Base-by-base conservation (phyloP, 1,140 invertebrate species). In the Heliconius melpomene region DNA sequence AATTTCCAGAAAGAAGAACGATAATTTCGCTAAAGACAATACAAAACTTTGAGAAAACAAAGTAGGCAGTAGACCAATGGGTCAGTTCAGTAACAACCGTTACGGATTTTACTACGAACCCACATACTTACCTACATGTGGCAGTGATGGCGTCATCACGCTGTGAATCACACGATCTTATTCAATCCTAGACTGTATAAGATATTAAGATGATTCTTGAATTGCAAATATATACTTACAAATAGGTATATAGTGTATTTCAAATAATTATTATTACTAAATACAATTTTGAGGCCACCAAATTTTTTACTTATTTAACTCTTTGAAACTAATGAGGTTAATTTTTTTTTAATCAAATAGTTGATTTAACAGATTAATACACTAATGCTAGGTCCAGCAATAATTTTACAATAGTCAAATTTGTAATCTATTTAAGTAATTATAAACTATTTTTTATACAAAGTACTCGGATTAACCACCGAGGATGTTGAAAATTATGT, bases 51-150 rank as follows among this genome's bases (percentile, higher is more conserved):
- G n/a, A 26, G 9, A 26, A 29, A 26, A 11, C 60, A 29, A 57
- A 29, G 26, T 66, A 66, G 60, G 60, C 60, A 13, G 26, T 75
- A 38, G 74, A 57, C 57, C 74, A 75, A 75, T 75, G 74, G 74
- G 74, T 75, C 74, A 75, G 26, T 75, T 16, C 11, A 29, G 23
- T 5, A 66, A 29, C n/a, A 50, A 75, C 74, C 74, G 74, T 75
- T 75, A 75, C 72, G 32, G 20, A 75, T 57, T 54, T 54, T 75
- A 75, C 46, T 75, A 54, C 26, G 52, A 78, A 76, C 57, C 74
- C 7, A 66, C 52, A 66, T 66, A 66, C 40, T 5, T 3, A 6
- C 40, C 13, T 13, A 16, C 74, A 66, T 38, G 57, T 23, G 16
- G 36, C 74, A 75, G 20, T 66, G 23, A 60, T 78, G 77, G 73